Conservation (phyloP, 1,140 invertebrate genomes). For the Zaprionus kolodkinae region DNA sequence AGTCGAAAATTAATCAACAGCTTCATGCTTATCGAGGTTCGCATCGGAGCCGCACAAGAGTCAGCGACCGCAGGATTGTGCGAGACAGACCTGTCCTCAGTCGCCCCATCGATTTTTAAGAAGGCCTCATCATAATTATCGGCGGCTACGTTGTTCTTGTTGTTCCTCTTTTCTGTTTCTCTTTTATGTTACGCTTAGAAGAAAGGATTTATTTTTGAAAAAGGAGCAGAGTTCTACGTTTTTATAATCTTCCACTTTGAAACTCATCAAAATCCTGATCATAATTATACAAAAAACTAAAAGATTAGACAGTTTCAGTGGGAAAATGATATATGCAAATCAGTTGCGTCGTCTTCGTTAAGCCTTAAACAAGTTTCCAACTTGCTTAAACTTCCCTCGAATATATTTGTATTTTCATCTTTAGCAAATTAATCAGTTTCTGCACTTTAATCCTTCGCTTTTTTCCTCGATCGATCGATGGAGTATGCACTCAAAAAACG, state of each 20-base stretch:
- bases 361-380: neutral
- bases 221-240: slow-evolving; percentile 22
- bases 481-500: neutral
- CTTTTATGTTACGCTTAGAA: slow-evolving; percentile 11
- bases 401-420: neutral
- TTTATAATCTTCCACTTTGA: neutral
- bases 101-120: slow-evolving; percentile 18
- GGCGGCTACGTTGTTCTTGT: slow-evolving; percentile 33
- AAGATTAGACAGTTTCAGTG: neutral
- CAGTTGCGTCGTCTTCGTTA: neutral
- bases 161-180: slow-evolving; percentile 22
- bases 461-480: neutral
- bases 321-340: neutral
- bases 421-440: neutral
- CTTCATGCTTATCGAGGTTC: slow-evolving; percentile 62
- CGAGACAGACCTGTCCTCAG: neutral
- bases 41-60: slow-evolving; percentile 39
- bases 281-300: neutral
- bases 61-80: slow-evolving; percentile 48
- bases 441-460: neutral
- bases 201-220: slow-evolving; percentile 57
- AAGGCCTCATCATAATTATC: slow-evolving; percentile 73
- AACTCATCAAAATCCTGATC: neutral
- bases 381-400: neutral
- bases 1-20: slow-evolving; percentile 76